These are phyloP conservation scores for Drosophila birchii DNA, from an alignment of 2,888 invertebrate species.

Conservation along the genomic window DNA sequence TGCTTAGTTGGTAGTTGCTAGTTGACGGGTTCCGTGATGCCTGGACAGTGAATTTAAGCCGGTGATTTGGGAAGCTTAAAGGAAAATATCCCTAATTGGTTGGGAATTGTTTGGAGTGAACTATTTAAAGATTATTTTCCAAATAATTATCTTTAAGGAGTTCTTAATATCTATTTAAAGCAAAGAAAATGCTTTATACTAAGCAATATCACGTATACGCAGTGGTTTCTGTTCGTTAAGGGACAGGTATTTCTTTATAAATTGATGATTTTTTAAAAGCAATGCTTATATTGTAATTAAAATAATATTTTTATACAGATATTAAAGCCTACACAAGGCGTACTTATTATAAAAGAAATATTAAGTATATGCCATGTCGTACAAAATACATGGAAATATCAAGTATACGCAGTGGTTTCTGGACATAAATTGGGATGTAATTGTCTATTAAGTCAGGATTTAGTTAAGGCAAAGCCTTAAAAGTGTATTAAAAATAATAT, in stretches of 20 bases:
- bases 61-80: neutral
- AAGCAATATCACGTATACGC: neutral
- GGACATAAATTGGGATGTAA: too few species aligned
- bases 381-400: neutral
- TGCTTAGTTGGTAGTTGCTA: slow-evolving; percentile 43
- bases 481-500: too few species aligned
- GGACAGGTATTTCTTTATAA: neutral
- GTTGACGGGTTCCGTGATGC: slow-evolving; percentile 56
- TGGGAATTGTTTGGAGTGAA: too few species aligned
- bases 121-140: neutral
- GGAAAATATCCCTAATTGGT: slow-evolving; percentile 2
- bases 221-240: neutral
- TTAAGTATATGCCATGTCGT: slow-evolving; percentile 5
- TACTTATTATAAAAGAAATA: neutral
- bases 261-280: neutral
- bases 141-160: neutral
- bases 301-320: neutral
- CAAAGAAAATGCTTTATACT: neutral
- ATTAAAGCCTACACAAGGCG: too few species aligned
- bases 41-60: slow-evolving; percentile 2
- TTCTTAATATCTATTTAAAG: fast-evolving
- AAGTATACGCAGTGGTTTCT: slow-evolving; percentile 18
- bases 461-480: too few species aligned
- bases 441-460: too few species aligned
- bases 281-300: neutral